Evolutionary conservation across 2,888 invertebrate species (phyloP), one percentile per base, ranked within the genome.

Genomic region (Taenaris catops): DNA sequence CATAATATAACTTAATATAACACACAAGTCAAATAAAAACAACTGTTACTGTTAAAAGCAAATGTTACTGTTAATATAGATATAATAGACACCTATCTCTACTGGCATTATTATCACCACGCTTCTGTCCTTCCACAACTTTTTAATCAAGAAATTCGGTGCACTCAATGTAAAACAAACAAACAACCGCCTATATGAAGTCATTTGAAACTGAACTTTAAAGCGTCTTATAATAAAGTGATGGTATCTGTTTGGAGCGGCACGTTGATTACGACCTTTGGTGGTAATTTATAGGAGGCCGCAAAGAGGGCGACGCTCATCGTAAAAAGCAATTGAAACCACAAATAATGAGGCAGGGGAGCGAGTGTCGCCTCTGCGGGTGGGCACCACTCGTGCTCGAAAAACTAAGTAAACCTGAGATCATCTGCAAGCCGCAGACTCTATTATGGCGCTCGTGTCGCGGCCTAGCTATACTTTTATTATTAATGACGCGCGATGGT

Each of bases 291-390:
- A 55, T 52, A 53, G 60, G 38, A 35, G 33, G 42, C 41, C 33
- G 21, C 38, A 34, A 34, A 69, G 69, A 73, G 76, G 72, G 74
- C 71, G 71, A 73, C 52, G 65, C 54, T 70, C 49, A 42, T 55
- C 63, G 74, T 81, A 86, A 84, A 86, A 84, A 84, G 75, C 59
- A 80, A 86, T 84, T 83, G 80, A 83, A 84, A 81, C 81, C 83
- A 70, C 86, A 76, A 81, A 81, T 80, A 76, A 81, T 71, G 73
- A 75, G 71, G 62, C 66, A 71, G 16, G 71, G 63, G 52, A 57
- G 54, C 56, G 55, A 54, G 63, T 71, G 69, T 72, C 67, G 68
- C 62, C 75, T 55, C 71, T 55, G 80, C 81, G 86, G 83, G 83
- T 81, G 86, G 84, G 59, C 81, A 59, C 46, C 52, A 62, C 81